Base-by-base conservation (phyloP, 2,113 vertebrate genomes). In the Haplotaxodon microlepis region DNA sequence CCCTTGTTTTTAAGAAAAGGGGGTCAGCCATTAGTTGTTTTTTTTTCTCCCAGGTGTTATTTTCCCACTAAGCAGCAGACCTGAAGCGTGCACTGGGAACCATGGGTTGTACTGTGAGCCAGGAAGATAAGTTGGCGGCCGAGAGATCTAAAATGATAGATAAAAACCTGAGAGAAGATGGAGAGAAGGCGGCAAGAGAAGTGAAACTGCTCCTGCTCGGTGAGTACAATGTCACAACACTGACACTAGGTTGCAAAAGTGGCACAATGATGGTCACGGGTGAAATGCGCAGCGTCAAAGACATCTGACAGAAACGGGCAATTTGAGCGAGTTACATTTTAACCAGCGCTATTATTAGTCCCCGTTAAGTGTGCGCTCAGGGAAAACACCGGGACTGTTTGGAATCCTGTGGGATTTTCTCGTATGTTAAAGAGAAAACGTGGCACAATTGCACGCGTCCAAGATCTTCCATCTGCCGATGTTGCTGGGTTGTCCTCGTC, bases 81-180 rank as follows among this genome's bases (percentile, higher is more conserved):
- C 96, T 97, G 96, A 97, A 97, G 96, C 96, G 96, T 9, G 96
- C 96, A 94, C 94, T 97, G 53, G 97, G 97, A 97, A 96, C 93
- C 96, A 98, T 99, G 98, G 98, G 98, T 71, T 99, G 98, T 92
- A 98, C 98, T 29, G 97, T 98, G 73, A 99, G 98, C 94, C 97
- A 98, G 94, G 98, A 99, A 95, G 98, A 98, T 92, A 99, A 98
- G 96, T 98, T 97, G 84, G 98, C 98, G 87, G 97, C 97, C 85
- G 98, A 99, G 93, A 96, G 98, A 88, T 99, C 98, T 86, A 98
- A 97, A 92, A 98, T 98, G 97, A 99, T 99, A 92, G 98, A 99
- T 91, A 98, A 97, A 94, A 97, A 97, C 93, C 97, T 99, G 90
- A 93, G 98, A 69, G 98, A 99, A 92, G 98, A 99, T 89, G 98